Evolutionary conservation across 2,797 vertebrate genomes (phyloP), one percentile per base, ranked within the genome.

Genomic region (Huso huso): DNA sequence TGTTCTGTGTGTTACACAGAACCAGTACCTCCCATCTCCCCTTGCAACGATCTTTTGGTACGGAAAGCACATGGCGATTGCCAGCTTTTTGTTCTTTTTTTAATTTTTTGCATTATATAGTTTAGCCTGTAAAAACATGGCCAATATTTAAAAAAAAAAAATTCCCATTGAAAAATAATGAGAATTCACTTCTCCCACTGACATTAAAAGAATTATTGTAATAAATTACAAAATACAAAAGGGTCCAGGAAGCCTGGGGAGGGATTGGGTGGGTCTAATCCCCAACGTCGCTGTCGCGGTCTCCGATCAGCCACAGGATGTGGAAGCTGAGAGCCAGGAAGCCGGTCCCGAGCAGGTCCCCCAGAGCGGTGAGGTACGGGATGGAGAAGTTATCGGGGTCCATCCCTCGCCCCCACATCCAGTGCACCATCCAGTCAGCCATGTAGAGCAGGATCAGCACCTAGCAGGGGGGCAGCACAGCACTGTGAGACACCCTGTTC

Each of bases 341-440:
- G 67, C 96, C 95, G 0, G 96, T 99, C 65, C 97, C 97, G 52
- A 99, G 90, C 72, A 99, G 90, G 85, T 99, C 97, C 3, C 96
- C 97, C 73, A 99, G 86, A 0, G 97, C 96, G 0, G 97, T 99
- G 86, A 99, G 86, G 89, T 99, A 99, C 0, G 97, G 97, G 86
- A 99, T 99, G 79, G 95, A 98, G 87, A 97, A 99, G 87, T 99
- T 99, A 87, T 99, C 96, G 0, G 97, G 97, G 75, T 99, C 92
- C 83, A 99, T 92, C 68, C 95, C 94, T 70, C 96, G 83, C 60
- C 91, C 87, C 97, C 97, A 99, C 96, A 99, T 99, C 95, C 97
- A 99, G 82, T 97, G 92, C 66, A 99, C 95, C 95, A 99, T 97
- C 96, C 96, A 99, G 88, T 99, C 95, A 6, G 96, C 96, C 72